Evolutionary conservation across 2,797 vertebrate genomes (phyloP).

Genomic region (Acrossocheilus wenchowensis): DNA sequence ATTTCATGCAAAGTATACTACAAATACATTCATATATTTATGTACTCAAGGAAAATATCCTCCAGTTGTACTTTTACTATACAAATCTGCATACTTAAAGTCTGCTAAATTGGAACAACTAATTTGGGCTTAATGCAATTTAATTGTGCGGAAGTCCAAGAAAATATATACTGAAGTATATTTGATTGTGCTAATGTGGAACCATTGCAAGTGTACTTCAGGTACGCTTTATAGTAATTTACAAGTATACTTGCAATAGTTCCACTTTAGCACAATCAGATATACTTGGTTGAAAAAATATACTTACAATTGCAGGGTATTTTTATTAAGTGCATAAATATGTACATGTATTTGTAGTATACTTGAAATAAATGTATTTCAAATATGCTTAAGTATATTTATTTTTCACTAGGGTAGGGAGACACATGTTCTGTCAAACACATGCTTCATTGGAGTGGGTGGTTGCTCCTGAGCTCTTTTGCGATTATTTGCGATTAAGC

Average conservation of each 20-base stretch:
- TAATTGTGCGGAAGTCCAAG: too few species aligned
- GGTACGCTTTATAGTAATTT: neutral
- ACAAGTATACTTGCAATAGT: neutral
- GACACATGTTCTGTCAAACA: neutral
- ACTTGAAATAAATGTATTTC: neutral
- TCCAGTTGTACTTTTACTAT: too few species aligned
- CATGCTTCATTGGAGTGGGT: neutral
- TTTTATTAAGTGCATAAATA: neutral
- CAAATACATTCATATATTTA: too few species aligned
- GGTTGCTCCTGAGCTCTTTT: neutral
- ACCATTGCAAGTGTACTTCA: too few species aligned
- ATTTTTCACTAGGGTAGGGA: neutral
- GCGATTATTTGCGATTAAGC: neutral
- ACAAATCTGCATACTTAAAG: too few species aligned
- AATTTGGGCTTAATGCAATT: too few species aligned
- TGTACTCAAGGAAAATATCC: too few species aligned
- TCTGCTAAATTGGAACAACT: too few species aligned
- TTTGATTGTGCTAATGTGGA: too few species aligned
- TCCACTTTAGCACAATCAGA: neutral
- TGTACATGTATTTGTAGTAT: neutral
- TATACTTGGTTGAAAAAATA: neutral
- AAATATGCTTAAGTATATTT: neutral
- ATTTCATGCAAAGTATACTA: too few species aligned
- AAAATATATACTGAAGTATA: neutral
- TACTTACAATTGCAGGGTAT: neutral